A percentile compares a stretch with the other conserved stretches of the same genome.
Evolutionary conservation across 2,797 vertebrate genomes (phyloP).

Genomic region (Argyrosomus regius): DNA sequence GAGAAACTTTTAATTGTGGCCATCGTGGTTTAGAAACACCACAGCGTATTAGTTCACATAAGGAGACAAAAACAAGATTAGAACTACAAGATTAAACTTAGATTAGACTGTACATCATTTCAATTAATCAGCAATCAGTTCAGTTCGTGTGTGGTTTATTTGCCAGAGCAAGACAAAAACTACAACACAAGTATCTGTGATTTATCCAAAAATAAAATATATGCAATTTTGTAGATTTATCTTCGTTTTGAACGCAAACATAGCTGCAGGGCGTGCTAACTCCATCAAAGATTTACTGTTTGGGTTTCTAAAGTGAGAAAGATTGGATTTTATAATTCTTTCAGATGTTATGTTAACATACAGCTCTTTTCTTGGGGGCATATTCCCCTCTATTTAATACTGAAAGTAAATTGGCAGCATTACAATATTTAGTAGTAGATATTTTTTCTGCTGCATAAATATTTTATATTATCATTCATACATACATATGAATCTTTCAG

Average conservation of each 20-base stretch:
- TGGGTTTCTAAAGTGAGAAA: conserved; percentile 14
- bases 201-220: neutral
- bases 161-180: neutral
- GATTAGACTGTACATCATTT: neutral
- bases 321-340: neutral
- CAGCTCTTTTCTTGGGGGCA: neutral
- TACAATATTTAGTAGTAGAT: neutral
- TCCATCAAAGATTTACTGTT: neutral
- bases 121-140: neutral
- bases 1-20: neutral
- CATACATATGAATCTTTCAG: neutral
- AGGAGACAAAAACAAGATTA: neutral
- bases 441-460: neutral
- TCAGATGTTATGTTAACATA: neutral
- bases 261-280: neutral
- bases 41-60: neutral
- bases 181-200: neutral
- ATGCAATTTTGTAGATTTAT: neutral
- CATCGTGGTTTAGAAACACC: neutral
- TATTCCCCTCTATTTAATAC: neutral
- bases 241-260: neutral
- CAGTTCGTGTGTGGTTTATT: neutral
- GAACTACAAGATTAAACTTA: neutral
- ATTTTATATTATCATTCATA: neutral
- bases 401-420: neutral